A percentile compares a stretch with the other conserved stretches of the same genome.
Conservation (phyloP, 2,888 invertebrate genomes). For the Trichogramma evanescens region DNA sequence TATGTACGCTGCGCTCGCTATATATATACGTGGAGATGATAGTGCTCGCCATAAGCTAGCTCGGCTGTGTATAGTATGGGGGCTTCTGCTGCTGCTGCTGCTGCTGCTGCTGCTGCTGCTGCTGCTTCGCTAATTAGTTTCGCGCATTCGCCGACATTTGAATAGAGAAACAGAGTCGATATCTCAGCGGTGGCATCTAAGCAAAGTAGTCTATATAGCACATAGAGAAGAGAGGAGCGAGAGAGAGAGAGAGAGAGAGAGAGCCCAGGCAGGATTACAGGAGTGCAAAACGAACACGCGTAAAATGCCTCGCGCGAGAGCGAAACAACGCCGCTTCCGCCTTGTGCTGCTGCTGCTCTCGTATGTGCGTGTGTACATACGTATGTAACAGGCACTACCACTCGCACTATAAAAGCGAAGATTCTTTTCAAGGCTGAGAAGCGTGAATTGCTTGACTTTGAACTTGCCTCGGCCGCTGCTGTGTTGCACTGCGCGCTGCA, state of each 20-base stretch:
- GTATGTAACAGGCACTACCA: background rate
- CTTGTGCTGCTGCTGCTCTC: background rate
- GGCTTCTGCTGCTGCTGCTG: background rate
- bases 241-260: no score
- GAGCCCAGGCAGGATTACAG: no score
- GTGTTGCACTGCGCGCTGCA: background rate
- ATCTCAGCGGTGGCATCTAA: conserved; percentile 3
- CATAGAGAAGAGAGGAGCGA: no score
- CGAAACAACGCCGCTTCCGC: background rate
- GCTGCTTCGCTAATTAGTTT: conserved; percentile 17
- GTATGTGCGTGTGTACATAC: background rate
- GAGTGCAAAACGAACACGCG: conserved; percentile 13
- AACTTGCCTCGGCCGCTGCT: background rate
- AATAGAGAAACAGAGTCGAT: conserved; percentile 14
- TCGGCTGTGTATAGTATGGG: no score
- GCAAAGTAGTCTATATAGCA: no score
- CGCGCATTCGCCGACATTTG: conserved; percentile 19
- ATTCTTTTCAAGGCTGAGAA: conserved; percentile 14
- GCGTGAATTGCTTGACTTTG: conserved; percentile 2
- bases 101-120: background rate
- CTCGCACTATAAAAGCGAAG: background rate
- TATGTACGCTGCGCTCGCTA: no score
- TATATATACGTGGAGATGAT: no score
- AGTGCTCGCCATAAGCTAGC: no score
- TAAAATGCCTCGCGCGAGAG: conserved; percentile 5